A percentile compares a stretch with the other conserved stretches of the same genome.
Conservation (phyloP, 2,113 vertebrate genomes). For the Phainopepla nitens region DNA sequence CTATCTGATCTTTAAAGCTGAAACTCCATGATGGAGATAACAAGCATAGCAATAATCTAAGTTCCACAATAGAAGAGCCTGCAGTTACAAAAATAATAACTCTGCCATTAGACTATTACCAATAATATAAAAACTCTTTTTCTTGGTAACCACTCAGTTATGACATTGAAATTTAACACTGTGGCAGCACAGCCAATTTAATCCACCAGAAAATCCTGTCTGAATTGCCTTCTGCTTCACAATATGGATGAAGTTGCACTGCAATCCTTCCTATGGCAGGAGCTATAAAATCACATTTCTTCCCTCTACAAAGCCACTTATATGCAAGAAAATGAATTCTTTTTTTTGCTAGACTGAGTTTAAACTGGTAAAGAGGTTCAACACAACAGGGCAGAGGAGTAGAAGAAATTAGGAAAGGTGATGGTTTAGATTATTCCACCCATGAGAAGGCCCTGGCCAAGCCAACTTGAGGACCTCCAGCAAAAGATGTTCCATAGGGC, state of each 20-base stretch:
- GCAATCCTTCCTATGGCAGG: neutral
- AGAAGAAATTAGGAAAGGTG: neutral
- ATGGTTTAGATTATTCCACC: neutral
- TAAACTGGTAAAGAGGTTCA: neutral
- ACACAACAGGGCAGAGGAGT: too few relatives aligned
- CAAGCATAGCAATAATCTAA: neutral
- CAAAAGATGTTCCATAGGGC: neutral
- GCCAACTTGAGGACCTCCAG: neutral
- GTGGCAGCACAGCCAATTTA: neutral
- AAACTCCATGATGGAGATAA: neutral
- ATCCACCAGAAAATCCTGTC: neutral
- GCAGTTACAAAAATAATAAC: neutral
- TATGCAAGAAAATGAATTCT: neutral
- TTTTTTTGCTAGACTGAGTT: neutral
- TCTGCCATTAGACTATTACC: neutral
- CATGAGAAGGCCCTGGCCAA: neutral
- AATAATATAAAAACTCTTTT: neutral
- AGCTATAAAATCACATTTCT: neutral
- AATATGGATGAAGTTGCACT: neutral
- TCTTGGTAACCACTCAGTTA: neutral
- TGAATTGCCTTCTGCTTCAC: neutral
- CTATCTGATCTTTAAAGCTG: neutral
- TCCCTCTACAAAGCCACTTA: neutral
- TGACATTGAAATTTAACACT: neutral
- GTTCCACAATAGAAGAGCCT: neutral